These are phyloP conservation scores for Laterallus jamaicensis DNA, from an alignment of 2,113 vertebrate species.

Conservation along the genomic window DNA sequence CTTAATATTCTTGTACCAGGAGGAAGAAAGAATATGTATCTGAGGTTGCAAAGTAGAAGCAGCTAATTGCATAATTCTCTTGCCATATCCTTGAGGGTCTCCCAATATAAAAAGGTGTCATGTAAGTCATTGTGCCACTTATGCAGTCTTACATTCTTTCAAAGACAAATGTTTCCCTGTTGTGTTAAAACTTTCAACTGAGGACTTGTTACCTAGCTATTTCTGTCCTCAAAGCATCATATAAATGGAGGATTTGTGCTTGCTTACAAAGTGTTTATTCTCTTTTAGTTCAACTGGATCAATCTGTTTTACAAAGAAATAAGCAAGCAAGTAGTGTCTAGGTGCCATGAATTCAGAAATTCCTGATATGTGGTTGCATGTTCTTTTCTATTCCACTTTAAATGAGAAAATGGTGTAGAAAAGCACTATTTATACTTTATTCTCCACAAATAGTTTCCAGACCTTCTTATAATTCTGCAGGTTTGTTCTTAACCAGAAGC, in stretches of 20 bases:
- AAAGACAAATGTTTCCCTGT: not conserved
- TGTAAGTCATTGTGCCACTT: not conserved
- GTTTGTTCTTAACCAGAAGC: not conserved
- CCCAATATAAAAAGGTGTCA: not conserved
- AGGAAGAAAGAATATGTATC: not conserved
- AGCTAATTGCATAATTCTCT: not conserved
- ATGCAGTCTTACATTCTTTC: not conserved
- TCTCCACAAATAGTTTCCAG: not conserved
- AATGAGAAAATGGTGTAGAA: not conserved
- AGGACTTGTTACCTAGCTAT: not conserved
- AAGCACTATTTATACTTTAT: not conserved
- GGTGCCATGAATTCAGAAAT: not conserved
- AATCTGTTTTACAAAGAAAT: not conserved
- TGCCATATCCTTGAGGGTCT: not conserved
- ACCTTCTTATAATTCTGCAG: not conserved
- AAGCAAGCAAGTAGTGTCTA: not conserved
- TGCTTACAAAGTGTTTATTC: not conserved
- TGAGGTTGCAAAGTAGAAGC: not conserved
- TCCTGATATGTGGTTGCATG: not conserved
- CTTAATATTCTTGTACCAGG: not conserved
- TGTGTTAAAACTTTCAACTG: not conserved
- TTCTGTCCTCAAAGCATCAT: not conserved
- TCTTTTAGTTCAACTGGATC: not conserved
- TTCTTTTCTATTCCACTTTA: not conserved
- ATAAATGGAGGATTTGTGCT: not conserved